Conservation (phyloP, 2,113 vertebrate species). For the Cynoglossus semilaevis region DNA sequence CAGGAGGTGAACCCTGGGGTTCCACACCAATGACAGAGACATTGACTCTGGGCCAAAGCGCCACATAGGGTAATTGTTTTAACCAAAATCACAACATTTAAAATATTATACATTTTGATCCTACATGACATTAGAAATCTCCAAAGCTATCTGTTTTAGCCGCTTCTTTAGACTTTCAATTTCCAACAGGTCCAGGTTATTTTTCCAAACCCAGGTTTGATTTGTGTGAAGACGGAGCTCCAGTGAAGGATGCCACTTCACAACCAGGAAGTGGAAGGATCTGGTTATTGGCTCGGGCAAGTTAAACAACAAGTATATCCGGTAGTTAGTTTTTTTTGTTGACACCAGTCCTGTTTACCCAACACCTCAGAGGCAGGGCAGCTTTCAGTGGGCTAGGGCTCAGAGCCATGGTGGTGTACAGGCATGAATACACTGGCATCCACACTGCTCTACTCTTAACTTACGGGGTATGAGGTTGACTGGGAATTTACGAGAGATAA, state of each 20-base stretch:
- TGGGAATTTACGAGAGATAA: constrained; percentile 21
- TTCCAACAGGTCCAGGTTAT: too few relatives aligned
- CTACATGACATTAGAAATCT: too few relatives aligned
- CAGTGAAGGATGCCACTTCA: constrained; percentile 14
- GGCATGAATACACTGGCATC: constrained; percentile 47
- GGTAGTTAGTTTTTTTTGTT: constrained; percentile 60
- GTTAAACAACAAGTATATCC: constrained; percentile 55
- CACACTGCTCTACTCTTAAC: constrained; percentile 54
- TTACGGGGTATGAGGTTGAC: constrained; percentile 36
- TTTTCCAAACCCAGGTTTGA: background rate
- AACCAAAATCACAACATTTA: too few relatives aligned
- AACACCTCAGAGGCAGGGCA: constrained; percentile 60
- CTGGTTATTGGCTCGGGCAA: constrained; percentile 45
- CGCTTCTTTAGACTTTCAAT: too few relatives aligned
- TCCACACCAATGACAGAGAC: too few relatives aligned
- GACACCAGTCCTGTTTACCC: constrained; percentile 59
- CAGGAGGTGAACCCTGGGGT: too few relatives aligned
- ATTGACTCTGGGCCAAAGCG: too few relatives aligned
- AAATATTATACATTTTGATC: too few relatives aligned
- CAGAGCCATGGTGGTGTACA: constrained; percentile 49
- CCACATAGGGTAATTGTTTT: too few relatives aligned
- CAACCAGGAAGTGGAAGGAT: constrained; percentile 54
- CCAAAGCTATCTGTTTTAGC: too few relatives aligned
- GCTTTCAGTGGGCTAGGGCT: constrained; percentile 53
- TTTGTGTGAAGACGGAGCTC: constrained; percentile 16